Evolutionary conservation across 2,888 invertebrate genomes (phyloP), one percentile per base, ranked within the genome.

Genomic region (Palloptera scutellata): DNA sequence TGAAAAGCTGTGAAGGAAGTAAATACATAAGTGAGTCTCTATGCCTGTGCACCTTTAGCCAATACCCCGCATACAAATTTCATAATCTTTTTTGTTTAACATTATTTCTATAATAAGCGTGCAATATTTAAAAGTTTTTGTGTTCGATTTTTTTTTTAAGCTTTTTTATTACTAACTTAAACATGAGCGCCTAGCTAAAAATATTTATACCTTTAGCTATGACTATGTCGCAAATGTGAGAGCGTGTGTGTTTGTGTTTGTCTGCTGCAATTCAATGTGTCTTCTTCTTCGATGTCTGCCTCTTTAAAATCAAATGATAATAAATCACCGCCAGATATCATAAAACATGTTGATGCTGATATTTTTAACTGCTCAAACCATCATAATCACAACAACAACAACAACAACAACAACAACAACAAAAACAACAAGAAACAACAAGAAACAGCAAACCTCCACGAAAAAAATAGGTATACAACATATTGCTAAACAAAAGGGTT

Each of bases 261-360:
- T 62, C 42, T 53, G 54, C 15, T 53, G 42, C 57, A 53, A 30
- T 30, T 30, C 30, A 30, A 30, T 30, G 30, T 30, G 3, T 30
- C 30, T 30, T 30, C 30, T 30, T 30, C 3, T n/a, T 30, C 3
- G 30, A 30, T 65, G 70, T 69, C 70, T 72, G 73, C 73, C 74
- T 74, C 71, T 73, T 81, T 81, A 80, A 81, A 81, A 81, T 81
- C 81, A 81, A 81, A 81, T 81, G 81, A 81, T 81, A 81, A 81
- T 81, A 81, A 81, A 81, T 81, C 81, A 81, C 80, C 77, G 77
- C 74, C 77, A 79, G 81, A 81, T 81, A 81, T 81, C 81, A 81
- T 81, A 81, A 81, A 81, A 81, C 78, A 81, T 81, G 81, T 76
- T 81, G 76, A 72, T 71, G 71, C 77, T 66, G 69, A 69, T 69